Evolutionary conservation across 1,140 invertebrate species (phyloP), one percentile per base, ranked within the genome.

Genomic region (Philotrypesis tridentata): DNA sequence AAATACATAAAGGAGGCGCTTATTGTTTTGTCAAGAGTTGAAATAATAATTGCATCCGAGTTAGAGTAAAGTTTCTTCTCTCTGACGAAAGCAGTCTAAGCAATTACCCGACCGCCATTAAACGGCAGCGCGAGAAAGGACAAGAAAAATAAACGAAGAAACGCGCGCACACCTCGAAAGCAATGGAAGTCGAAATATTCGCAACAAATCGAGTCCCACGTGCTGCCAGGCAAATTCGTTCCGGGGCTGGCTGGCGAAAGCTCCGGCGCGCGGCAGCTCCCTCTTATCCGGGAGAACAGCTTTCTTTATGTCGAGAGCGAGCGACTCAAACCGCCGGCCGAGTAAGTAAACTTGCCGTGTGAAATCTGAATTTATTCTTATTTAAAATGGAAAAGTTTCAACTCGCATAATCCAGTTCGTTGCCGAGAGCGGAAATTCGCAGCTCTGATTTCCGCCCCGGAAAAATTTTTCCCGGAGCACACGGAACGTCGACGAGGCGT

Each of bases 331-430:
- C 40, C 67, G 71, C 60, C 33, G 4, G 48, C 14, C 48, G 48
- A 6, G 21, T 55, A 55, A 6, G 21, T 70, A 63, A 67, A 72
- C 82, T 77, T 78, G 80, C 73, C 72, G 80, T 55, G 70, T 72
- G 61, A 85, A 85, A 89, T 88, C 85, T 86, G 85, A 89, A 89
- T 89, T 87, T 87, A 89, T 89, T 89, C 85, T 89, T 89, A 88
- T 89, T 89, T 89, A 88, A 89, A 87, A 88, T 88, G 86, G 85
- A 89, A 89, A 90, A 89, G 86, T 89, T 90, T 86, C 78, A 23
- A 60, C 68, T 61, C 48, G 86, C 83, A 86, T 89, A 88, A 89
- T 90, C 87, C 85, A 87, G 85, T 89, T 89, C 89, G 79, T 83
- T 83, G 83, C 48, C 25, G 48, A 17, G 17, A 12, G 17, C 5